Evolutionary conservation across 2,113 vertebrate species (phyloP), one percentile per base, ranked within the genome.

Genomic region (Melospiza melodia): DNA sequence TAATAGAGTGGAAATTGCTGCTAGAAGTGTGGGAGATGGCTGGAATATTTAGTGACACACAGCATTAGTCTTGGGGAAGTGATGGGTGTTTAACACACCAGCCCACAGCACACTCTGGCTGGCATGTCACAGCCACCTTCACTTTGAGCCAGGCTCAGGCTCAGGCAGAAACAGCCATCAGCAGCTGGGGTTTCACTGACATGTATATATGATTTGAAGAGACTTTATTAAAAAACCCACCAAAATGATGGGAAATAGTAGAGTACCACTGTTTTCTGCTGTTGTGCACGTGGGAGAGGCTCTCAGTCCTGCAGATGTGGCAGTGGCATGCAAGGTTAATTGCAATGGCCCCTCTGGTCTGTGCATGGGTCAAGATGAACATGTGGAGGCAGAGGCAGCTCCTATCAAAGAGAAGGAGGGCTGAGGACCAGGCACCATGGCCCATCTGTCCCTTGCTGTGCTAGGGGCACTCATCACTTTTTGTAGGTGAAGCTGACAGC

Each of bases 1-100:
- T 74, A 90, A 84, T 19, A 59, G 59, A 87, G 27, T 78, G 28
- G 41, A 84, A 90, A 90, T 81, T 84, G 61, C 65, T 95, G 93
- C 89, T 52, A 57, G 85, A 89, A 41, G 18, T 44, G 57, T 84
- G 37, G 18, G 59, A 74, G 61, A 44, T 0, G 0, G 68, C 55
- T 94, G 88, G 57, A 78, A 68, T 46, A 46, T 59, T 61, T 75
- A 49, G 61, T 84, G 76, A 72, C 88, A 95, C 41, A 81, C 18
- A 44, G 27, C 44, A 66, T 90, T 93, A 83, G 48, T 88, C 30
- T 77, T 14, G 23, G 17, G 65, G 48, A 74, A 74, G 52, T 46
- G 72, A 75, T 7, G 48, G 30, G 63, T 22, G 19, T 17, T 8
- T 67, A 74, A 55, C 15, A 39, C 0, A 0, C 35, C 82, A 66